Percentiles rank a stretch among this genome's conserved stretches.
Conservation (phyloP, 2,888 invertebrate species). For the Agapostemon virescens region DNA sequence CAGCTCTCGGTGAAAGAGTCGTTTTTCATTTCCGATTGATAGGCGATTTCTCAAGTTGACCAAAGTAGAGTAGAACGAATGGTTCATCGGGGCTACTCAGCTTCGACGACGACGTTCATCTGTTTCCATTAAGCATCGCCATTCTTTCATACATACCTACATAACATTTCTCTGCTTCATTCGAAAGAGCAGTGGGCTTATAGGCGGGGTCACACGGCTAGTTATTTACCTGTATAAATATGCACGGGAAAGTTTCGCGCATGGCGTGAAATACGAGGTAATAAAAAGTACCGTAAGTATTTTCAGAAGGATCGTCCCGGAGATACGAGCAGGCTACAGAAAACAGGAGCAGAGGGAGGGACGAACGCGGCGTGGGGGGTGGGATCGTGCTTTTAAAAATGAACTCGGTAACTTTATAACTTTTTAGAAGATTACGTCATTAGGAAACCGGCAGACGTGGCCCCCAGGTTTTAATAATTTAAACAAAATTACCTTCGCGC, state of each 20-base stretch:
- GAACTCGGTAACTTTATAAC: constrained; percentile 77
- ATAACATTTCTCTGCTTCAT: constrained; percentile 27
- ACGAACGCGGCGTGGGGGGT: constrained; percentile 8
- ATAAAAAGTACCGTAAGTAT: constrained; percentile 76
- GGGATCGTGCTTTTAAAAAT: constrained; percentile 73
- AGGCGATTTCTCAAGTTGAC: constrained; percentile 7
- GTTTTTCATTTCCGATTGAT: not conserved
- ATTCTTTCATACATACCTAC: constrained; percentile 28
- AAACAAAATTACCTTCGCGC: constrained; percentile 75
- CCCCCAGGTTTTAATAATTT: constrained; percentile 75
- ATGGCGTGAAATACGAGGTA: constrained; percentile 75
- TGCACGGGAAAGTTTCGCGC: constrained; percentile 73
- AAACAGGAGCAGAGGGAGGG: constrained; percentile 42
- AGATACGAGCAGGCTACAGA: constrained; percentile 55
- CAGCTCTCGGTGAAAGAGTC: not conserved
- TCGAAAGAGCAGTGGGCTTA: constrained; percentile 25
- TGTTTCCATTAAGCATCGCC: constrained; percentile 54
- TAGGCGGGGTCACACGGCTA: constrained; percentile 61
- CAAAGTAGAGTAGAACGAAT: constrained; percentile 4
- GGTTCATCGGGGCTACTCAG: constrained; percentile 33
- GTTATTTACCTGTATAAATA: constrained; percentile 75
- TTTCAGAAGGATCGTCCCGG: constrained; percentile 68
- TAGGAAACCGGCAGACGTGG: constrained; percentile 61
- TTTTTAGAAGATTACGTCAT: constrained; percentile 76
- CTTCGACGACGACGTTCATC: constrained; percentile 31